A percentile compares a stretch with the other conserved stretches of the same genome.
phyloP scores from a whole-genome alignment of 1,140 invertebrate genomes.

The Brachionus rubens region DNA sequence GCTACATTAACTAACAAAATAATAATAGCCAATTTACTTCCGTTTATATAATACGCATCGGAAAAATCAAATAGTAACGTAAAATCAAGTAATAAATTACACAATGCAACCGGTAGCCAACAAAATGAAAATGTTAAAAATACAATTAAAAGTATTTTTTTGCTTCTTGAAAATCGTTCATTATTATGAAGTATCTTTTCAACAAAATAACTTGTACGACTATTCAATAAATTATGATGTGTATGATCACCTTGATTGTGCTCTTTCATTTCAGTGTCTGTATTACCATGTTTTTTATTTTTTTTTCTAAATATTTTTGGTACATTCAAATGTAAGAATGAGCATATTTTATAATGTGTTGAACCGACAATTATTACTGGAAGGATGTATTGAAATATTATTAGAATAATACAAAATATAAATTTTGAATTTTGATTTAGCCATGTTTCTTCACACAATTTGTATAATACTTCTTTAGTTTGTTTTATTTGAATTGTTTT shows the following conservation, averaged over 20 bases:
- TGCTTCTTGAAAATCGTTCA: conserved; percentile 22
- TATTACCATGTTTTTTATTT: neutral
- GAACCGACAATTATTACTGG: conserved; percentile 9
- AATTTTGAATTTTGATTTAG: neutral
- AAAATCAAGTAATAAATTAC: conserved; percentile 29
- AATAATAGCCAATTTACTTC: neutral
- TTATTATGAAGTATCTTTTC: conserved; percentile 1
- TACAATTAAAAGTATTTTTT: conserved; percentile 37
- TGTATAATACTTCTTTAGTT: conserved; percentile 21
- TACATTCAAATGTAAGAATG: conserved; percentile 18
- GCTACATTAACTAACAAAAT: neutral
- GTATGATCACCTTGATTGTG: neutral
- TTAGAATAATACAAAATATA: neutral
- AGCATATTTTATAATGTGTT: conserved; percentile 30
- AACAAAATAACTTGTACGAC: neutral
- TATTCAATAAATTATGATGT: neutral
- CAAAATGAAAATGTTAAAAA: conserved; percentile 33
- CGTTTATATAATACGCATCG: conserved; percentile 17
- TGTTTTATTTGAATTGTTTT: conserved; percentile 6
- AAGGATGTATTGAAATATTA: conserved; percentile 24
- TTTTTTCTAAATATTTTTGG: conserved; percentile 39
- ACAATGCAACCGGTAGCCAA: conserved; percentile 22
- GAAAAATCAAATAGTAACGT: conserved; percentile 34
- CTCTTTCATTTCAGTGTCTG: neutral
- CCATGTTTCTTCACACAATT: conserved; percentile 35